These are phyloP conservation scores for Chondrilla cf. caribensis DNA, from an alignment of 37 sponge, comb jelly and placozoan species.

Conservation along the genomic window DNA sequence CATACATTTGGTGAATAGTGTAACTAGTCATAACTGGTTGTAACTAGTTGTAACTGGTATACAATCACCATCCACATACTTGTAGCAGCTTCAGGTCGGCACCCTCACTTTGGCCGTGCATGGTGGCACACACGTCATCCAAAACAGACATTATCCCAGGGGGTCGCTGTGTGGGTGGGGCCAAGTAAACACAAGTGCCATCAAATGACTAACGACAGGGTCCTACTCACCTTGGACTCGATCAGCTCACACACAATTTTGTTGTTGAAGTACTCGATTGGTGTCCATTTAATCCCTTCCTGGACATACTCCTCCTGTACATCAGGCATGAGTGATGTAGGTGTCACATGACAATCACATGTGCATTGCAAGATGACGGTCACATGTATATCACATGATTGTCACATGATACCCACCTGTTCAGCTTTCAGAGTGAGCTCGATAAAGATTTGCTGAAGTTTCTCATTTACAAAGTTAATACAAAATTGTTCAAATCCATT, in stretches of 20 bases:
- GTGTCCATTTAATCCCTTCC: conserved; percentile 96
- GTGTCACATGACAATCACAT: not conserved
- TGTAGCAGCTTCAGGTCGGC: conserved; percentile 91
- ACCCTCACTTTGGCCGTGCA: conserved; percentile 96
- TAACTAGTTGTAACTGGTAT: not conserved
- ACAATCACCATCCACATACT: conserved; percentile 34
- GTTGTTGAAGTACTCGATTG: conserved; percentile 98
- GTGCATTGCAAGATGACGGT: no score
- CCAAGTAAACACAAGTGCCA: not conserved
- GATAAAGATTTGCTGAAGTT: conserved; percentile 98
- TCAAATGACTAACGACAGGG: no score
- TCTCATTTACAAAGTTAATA: conserved; percentile 99
- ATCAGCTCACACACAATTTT: conserved; percentile 96
- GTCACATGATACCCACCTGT: conserved; percentile 46
- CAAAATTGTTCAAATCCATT: conserved; percentile 99
- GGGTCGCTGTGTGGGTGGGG: conserved; percentile 61
- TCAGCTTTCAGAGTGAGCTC: conserved; percentile 97
- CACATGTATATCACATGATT: not conserved
- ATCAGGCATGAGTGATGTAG: not conserved
- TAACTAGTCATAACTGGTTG: not conserved
- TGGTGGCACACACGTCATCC: conserved; percentile 95
- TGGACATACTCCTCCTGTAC: conserved; percentile 91
- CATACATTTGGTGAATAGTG: not conserved
- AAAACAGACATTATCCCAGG: conserved; percentile 93
- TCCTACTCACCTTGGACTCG: conserved; percentile 81